A percentile compares a stretch with the other conserved stretches of the same genome.
phyloP scores from a whole-genome alignment of 1,140 invertebrate genomes.

The Philaenus spumarius region DNA sequence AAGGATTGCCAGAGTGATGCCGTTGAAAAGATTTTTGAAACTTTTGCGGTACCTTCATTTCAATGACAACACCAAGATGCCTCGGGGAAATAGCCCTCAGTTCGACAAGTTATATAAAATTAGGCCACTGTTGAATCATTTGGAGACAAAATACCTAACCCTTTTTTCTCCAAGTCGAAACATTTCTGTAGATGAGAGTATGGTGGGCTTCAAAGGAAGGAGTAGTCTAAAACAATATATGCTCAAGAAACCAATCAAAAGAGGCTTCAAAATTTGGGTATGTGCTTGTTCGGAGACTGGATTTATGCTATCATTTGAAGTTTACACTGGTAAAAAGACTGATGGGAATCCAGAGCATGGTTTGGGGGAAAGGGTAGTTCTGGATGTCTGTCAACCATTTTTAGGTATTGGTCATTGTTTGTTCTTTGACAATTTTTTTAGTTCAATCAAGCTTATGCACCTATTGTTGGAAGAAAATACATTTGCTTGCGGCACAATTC shows the following conservation, averaged over 20 bases:
- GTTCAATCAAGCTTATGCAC: conserved; percentile 4
- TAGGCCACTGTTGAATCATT: conserved; percentile 10
- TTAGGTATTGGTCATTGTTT: conserved; percentile 15
- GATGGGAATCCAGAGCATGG: conserved; percentile 4
- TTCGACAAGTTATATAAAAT: conserved; percentile 22
- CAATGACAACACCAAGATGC: conserved; percentile 23
- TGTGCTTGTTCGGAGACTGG: conserved; percentile 29
- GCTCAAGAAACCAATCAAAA: no score
- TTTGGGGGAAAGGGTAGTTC: conserved; percentile 31
- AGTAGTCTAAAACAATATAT: conserved; percentile 33
- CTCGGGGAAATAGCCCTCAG: neutral
- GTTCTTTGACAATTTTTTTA: conserved; percentile 26
- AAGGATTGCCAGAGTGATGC: conserved; percentile 21
- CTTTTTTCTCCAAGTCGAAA: conserved; percentile 10
- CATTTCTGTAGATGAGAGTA: conserved; percentile 22
- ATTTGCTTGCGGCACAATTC: conserved; percentile 25
- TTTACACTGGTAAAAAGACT: conserved; percentile 31
- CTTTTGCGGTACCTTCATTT: conserved; percentile 22
- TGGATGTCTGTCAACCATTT: conserved; percentile 14
- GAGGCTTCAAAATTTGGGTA: conserved; percentile 36
- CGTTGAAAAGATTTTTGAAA: conserved; percentile 24
- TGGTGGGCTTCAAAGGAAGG: conserved; percentile 32
- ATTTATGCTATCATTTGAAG: conserved; percentile 28
- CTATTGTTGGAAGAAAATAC: conserved; percentile 16
- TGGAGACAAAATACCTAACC: conserved; percentile 7